A percentile compares a stretch with the other conserved stretches of the same genome.
phyloP scores from a whole-genome alignment of 2,113 vertebrate genomes.

The Orycteropus afer region DNA sequence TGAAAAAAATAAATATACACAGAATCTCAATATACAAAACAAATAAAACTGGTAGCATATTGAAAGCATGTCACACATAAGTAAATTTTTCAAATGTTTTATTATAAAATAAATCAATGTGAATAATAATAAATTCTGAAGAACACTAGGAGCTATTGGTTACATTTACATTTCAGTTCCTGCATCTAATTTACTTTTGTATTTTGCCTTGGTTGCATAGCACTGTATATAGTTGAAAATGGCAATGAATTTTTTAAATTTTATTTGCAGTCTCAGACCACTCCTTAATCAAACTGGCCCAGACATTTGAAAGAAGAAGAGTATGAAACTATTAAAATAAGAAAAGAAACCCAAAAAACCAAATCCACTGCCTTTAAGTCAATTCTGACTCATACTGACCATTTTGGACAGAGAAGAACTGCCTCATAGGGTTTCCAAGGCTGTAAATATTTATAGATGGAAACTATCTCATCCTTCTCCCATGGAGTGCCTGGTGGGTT shows the following conservation, averaged over 20 bases:
- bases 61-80: background rate
- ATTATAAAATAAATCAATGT: background rate
- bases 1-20: background rate
- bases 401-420: no score
- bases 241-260: background rate
- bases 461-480: no score
- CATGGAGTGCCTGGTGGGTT: no score
- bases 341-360: background rate
- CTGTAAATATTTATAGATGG: no score
- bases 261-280: background rate
- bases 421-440: no score
- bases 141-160: no score
- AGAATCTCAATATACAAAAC: background rate
- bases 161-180: background rate
- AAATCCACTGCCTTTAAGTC: no score
- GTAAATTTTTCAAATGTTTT: background rate
- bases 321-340: background rate
- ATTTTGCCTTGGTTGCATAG: no score
- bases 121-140: background rate
- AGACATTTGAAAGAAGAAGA: background rate
- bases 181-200: background rate
- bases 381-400: no score
- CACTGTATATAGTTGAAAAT: background rate
- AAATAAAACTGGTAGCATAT: background rate
- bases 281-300: background rate